Evolutionary conservation across 1,140 invertebrate genomes (phyloP).

Genomic region (Rhyzopertha dominica): DNA sequence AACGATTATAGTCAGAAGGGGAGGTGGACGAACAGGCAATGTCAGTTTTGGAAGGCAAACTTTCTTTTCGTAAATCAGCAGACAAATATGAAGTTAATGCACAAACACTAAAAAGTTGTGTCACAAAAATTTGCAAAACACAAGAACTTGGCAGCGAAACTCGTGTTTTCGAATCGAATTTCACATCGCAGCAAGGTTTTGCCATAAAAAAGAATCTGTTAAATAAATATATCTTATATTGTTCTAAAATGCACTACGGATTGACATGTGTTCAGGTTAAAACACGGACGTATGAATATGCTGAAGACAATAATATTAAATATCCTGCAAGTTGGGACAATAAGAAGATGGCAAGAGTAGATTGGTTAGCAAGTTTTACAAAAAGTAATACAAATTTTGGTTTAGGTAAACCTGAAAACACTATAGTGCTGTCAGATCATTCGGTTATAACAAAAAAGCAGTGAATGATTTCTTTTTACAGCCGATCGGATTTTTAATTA

Average conservation of each 20-base stretch:
- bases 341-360: not conserved
- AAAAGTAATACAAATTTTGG: not conserved
- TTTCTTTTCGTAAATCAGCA: not conserved
- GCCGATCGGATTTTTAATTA: conserved; percentile 44
- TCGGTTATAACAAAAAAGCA: conserved; percentile 1
- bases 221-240: not conserved
- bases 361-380: conserved; percentile 1
- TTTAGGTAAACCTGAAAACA: conserved; percentile 9
- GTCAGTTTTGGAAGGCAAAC: too few species aligned
- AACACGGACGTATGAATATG: not conserved
- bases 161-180: not conserved
- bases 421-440: not conserved
- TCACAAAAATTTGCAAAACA: not conserved
- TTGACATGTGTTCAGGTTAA: not conserved
- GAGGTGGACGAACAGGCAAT: too few species aligned
- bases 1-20: too few species aligned
- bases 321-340: not conserved
- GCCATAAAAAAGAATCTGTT: not conserved
- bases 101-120: not conserved
- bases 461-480: conserved; percentile 2
- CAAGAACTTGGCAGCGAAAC: not conserved
- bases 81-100: not conserved
- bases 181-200: not conserved
- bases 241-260: conserved; percentile 1
- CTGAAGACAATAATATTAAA: not conserved